phyloP scores from a whole-genome alignment of 1,140 invertebrate species.

The Subanguina moxae region DNA sequence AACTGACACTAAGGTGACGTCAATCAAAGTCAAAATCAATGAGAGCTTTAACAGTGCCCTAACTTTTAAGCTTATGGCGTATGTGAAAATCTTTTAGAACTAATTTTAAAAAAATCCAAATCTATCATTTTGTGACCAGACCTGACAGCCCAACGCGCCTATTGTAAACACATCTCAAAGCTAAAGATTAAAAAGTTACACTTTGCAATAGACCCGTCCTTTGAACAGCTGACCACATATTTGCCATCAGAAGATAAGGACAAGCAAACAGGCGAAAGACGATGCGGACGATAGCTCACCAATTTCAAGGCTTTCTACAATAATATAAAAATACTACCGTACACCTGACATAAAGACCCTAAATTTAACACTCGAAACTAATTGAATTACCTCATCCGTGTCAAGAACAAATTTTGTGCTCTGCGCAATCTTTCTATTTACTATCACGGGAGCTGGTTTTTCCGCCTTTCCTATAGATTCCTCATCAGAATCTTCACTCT shows the following conservation, averaged over 20 bases:
- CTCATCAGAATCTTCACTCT: constrained; percentile 3
- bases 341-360: no score
- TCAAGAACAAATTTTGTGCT: constrained; percentile 2
- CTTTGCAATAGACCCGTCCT: constrained; percentile 42
- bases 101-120: no score
- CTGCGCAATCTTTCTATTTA: not conserved
- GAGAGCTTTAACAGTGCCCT: no score
- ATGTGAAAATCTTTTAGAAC: no score
- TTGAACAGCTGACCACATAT: constrained; percentile 42
- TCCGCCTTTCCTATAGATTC: not conserved
- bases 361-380: no score
- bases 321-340: constrained; percentile 1
- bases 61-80: no score
- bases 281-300: constrained; percentile 35
- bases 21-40: no score
- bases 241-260: constrained; percentile 28
- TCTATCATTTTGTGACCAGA: no score
- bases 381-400: not conserved
- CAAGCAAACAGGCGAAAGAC: constrained; percentile 36
- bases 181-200: constrained; percentile 18
- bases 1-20: no score
- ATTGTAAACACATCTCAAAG: no score
- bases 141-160: no score
- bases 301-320: not conserved
- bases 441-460: no score